Percentiles rank a stretch among this genome's conserved stretches.
phyloP scores from a whole-genome alignment of 2,113 vertebrate genomes.

The Chloropsis cyanopogon region DNA sequence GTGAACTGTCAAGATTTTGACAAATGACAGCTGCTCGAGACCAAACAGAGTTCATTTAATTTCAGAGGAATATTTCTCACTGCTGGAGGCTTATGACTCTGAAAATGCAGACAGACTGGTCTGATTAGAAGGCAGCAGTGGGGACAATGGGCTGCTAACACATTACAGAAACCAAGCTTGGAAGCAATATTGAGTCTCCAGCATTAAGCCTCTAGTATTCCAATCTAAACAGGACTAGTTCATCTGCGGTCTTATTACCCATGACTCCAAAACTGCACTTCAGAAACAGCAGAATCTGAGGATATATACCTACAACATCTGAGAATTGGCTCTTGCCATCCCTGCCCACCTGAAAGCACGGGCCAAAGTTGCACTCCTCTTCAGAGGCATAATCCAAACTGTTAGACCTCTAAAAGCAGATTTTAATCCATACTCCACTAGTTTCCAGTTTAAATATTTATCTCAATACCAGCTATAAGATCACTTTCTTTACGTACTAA shows the following conservation, averaged over 20 bases:
- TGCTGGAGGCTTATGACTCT: slow-evolving; percentile 18
- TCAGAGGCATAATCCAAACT: background rate
- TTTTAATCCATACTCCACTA: background rate
- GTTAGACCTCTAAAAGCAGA: background rate
- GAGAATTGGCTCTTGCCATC: background rate
- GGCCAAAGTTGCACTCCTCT: background rate
- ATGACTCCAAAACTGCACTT: background rate
- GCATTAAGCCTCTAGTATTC: background rate
- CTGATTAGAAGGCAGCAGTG: slow-evolving; percentile 31
- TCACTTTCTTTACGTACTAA: background rate
- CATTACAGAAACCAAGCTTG: background rate
- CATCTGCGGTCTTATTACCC: background rate
- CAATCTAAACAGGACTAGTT: background rate
- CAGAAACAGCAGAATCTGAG: background rate
- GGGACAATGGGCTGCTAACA: slow-evolving; percentile 11
- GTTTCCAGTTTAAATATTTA: slow-evolving; percentile 17
- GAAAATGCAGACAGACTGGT: slow-evolving; percentile 46
- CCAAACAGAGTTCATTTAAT: slow-evolving; percentile 12
- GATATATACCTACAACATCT: background rate
- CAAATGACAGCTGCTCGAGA: slow-evolving; percentile 27
- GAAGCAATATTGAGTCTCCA: background rate
- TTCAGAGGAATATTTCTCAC: slow-evolving; percentile 33
- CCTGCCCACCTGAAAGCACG: background rate
- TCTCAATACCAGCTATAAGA: background rate
- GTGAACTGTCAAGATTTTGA: slow-evolving; percentile 18